Percentiles rank a stretch among this genome's conserved stretches.
Evolutionary conservation across 64 coral and sea anemone genomes (phyloP).

Genomic region (Cladopsammia gracilis): DNA sequence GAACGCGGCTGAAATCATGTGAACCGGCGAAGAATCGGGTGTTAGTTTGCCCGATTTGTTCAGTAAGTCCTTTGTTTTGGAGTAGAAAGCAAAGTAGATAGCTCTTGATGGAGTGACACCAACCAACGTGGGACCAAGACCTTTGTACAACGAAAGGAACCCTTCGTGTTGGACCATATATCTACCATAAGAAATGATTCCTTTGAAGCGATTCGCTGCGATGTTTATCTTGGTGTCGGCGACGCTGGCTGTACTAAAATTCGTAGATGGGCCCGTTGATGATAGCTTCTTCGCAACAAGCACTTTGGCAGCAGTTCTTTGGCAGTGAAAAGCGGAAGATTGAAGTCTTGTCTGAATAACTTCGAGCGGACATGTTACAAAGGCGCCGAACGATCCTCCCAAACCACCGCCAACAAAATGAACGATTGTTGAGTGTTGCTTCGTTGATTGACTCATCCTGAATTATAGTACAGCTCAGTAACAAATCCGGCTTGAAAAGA

Average conservation of each 20-base stretch:
- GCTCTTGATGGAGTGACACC: constrained; percentile 98
- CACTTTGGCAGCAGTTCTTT: constrained; percentile 63
- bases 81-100: constrained; percentile 96
- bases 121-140: constrained; percentile 84
- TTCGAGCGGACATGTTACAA: constrained; percentile 93
- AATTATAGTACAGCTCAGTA: background rate
- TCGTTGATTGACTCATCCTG: constrained; percentile 60
- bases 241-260: constrained; percentile 40
- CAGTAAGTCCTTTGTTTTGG: constrained; percentile 88
- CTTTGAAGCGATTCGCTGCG: constrained; percentile 73
- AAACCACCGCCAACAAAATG: constrained; percentile 95
- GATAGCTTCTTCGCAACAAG: background rate
- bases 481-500: background rate
- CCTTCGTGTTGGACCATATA: constrained; percentile 93
- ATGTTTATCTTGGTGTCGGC: constrained; percentile 22
- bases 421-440: constrained; percentile 58
- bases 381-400: constrained; percentile 90
- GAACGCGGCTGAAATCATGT: constrained; percentile 82
- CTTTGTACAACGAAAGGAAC: constrained; percentile 87
- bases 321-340: constrained; percentile 88
- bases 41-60: constrained; percentile 73
- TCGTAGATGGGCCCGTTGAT: constrained; percentile 51
- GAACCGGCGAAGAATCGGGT: constrained; percentile 68
- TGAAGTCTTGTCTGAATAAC: constrained; percentile 99
- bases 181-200: constrained; percentile 81